Evolutionary conservation across 2,113 vertebrate species (phyloP).

Genomic region (Odontophorus gujanensis): DNA sequence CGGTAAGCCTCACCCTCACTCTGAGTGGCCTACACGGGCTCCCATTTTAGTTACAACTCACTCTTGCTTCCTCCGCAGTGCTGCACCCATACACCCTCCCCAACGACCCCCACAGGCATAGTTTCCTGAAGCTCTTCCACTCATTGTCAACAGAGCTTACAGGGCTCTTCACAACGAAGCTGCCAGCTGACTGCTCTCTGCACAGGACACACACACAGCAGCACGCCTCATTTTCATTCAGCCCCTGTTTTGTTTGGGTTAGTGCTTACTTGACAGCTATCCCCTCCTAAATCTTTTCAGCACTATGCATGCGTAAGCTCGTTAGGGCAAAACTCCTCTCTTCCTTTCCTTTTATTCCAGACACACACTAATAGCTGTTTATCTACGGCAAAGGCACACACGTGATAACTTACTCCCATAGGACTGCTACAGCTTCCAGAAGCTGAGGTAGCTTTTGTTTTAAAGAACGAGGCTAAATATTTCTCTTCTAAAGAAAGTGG

Average conservation of each 20-base stretch:
- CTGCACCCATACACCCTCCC: constrained; percentile 2
- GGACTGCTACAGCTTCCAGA: constrained; percentile 20
- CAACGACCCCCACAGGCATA: constrained; percentile 5
- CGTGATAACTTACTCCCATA: constrained; percentile 1
- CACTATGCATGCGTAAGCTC: constrained; percentile 1
- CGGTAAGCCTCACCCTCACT: neutral
- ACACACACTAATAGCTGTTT: constrained; percentile 59
- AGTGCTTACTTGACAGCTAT: constrained; percentile 40
- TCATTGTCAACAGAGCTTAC: constrained; percentile 50
- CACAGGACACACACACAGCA: neutral
- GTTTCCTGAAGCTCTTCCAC: constrained; percentile 54
- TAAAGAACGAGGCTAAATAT: neutral
- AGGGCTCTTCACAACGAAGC: neutral
- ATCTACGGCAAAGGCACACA: constrained; percentile 46
- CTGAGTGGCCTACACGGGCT: neutral
- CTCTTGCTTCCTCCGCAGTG: neutral
- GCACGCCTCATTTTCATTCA: constrained; percentile 12
- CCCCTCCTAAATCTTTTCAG: constrained; percentile 31
- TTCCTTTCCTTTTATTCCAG: constrained; percentile 29
- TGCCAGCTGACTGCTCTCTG: neutral
- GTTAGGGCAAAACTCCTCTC: neutral
- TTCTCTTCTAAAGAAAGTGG: neutral
- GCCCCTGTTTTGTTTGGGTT: constrained; percentile 47
- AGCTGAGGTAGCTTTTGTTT: constrained; percentile 12
- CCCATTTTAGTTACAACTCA: neutral